Conservation (phyloP, 2,888 invertebrate species). For the Clepsis dumicolana region DNA sequence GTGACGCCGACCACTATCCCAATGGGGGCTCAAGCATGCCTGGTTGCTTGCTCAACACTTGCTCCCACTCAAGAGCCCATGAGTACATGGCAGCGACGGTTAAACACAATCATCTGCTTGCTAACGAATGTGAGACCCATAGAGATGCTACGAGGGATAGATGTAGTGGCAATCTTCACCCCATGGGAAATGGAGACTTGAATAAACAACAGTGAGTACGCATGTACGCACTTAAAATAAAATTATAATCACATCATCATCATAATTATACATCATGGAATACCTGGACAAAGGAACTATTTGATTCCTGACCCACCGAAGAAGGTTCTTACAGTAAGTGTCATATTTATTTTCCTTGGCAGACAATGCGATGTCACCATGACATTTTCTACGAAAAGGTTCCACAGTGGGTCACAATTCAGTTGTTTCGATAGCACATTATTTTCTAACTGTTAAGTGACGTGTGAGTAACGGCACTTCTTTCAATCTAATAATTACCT, state of each 20-base stretch:
- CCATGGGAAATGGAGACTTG: slow-evolving; percentile 67
- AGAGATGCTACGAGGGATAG: slow-evolving; percentile 55
- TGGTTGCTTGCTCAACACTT: slow-evolving; percentile 63
- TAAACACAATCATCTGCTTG: slow-evolving; percentile 60
- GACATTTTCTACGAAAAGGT: no score
- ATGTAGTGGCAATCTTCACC: slow-evolving; percentile 57
- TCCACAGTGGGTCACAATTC: no score
- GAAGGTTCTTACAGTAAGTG: no score
- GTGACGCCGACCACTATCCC: slow-evolving; percentile 72
- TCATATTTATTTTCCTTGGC: no score
- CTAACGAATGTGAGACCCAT: slow-evolving; percentile 58
- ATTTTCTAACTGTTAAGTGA: no score
- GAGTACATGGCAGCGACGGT: slow-evolving; percentile 68
- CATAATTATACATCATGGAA: no score
- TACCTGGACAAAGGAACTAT: no score
- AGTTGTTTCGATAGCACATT: no score
- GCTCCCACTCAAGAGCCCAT: slow-evolving; percentile 66
- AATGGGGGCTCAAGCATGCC: slow-evolving; percentile 71
- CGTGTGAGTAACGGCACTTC: no score
- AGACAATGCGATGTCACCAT: no score
- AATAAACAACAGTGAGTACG: slow-evolving; percentile 59
- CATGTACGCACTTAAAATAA: not conserved
- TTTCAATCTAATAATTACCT: not conserved
- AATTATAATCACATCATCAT: not conserved
- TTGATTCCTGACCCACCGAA: no score